phyloP scores from a whole-genome alignment of 2,888 invertebrate species.

The Syrphus vitripennis region DNA sequence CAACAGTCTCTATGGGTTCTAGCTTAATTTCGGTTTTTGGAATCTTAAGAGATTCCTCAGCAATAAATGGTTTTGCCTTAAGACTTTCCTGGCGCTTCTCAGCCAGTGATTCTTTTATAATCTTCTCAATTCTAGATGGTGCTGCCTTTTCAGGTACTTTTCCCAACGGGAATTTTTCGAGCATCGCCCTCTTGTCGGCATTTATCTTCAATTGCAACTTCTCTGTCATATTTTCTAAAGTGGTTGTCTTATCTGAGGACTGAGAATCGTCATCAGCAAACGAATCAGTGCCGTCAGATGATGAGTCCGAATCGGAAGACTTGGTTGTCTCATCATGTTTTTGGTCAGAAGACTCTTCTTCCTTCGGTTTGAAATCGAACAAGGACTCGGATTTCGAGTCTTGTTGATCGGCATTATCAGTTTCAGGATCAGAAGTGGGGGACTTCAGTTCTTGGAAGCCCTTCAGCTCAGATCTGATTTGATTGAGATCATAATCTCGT shows the following conservation, averaged over 20 bases:
- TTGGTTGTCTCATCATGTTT: constrained; percentile 74
- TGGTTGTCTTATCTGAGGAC: constrained; percentile 79
- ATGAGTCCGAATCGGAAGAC: constrained; percentile 78
- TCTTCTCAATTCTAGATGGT: constrained; percentile 75
- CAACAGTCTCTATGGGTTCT: constrained; percentile 37
- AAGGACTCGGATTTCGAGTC: constrained; percentile 38
- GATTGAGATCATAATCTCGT: constrained; percentile 91
- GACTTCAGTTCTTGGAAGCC: constrained; percentile 86
- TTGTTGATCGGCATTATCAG: constrained; percentile 71
- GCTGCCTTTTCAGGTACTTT: constrained; percentile 72
- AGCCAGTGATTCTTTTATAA: constrained; percentile 75
- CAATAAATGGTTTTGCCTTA: constrained; percentile 74
- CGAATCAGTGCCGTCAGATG: constrained; percentile 79
- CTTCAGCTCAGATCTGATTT: constrained; percentile 92
- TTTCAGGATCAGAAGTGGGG: constrained; percentile 82
- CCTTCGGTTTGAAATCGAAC: constrained; percentile 72
- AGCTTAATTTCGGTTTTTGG: constrained; percentile 63
- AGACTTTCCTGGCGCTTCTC: constrained; percentile 76
- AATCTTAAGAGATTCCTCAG: constrained; percentile 66
- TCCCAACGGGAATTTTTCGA: constrained; percentile 72
- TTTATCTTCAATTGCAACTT: constrained; percentile 76
- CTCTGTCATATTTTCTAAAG: constrained; percentile 77
- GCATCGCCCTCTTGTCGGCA: constrained; percentile 74
- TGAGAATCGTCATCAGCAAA: constrained; percentile 80
- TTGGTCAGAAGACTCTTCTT: constrained; percentile 72